Conservation (phyloP, 1,140 invertebrate genomes). For the Drosophila sechellia region DNA sequence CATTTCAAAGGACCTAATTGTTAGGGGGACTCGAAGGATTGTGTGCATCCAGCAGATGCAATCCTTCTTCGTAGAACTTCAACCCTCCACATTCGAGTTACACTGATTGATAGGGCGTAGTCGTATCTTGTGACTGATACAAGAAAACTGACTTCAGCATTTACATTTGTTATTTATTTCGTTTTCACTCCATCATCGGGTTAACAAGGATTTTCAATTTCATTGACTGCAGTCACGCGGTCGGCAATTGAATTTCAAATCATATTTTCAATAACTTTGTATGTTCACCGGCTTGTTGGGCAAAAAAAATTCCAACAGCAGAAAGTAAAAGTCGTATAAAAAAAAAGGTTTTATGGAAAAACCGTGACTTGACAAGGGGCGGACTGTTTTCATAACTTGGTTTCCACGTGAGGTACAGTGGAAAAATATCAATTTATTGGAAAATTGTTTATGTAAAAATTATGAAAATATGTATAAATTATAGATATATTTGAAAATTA, state of each 20-base stretch:
- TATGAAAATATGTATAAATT: background rate
- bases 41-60: conserved; percentile 44
- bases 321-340: conserved; percentile 41
- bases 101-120: conserved; percentile 37
- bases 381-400: conserved; percentile 13
- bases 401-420: conserved; percentile 3
- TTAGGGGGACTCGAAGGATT: conserved; percentile 2
- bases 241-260: conserved; percentile 56
- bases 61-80: conserved; percentile 23
- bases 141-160: conserved; percentile 6
- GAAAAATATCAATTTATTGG: background rate
- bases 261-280: conserved; percentile 47
- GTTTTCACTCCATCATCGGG: conserved; percentile 1
- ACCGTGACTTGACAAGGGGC: conserved; percentile 11
- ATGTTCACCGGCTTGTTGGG: conserved; percentile 12
- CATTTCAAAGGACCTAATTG: conserved; percentile 39
- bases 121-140: conserved; percentile 22
- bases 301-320: conserved; percentile 12
- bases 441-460: too few relatives aligned
- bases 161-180: conserved; percentile 40
- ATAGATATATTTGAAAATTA: background rate
- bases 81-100: background rate
- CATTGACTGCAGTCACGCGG: conserved; percentile 28
- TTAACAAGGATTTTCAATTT: conserved; percentile 32
- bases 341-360: conserved; percentile 32